Evolutionary conservation across 2,797 vertebrate species (phyloP).

Genomic region (Hemitrygon akajei): DNA sequence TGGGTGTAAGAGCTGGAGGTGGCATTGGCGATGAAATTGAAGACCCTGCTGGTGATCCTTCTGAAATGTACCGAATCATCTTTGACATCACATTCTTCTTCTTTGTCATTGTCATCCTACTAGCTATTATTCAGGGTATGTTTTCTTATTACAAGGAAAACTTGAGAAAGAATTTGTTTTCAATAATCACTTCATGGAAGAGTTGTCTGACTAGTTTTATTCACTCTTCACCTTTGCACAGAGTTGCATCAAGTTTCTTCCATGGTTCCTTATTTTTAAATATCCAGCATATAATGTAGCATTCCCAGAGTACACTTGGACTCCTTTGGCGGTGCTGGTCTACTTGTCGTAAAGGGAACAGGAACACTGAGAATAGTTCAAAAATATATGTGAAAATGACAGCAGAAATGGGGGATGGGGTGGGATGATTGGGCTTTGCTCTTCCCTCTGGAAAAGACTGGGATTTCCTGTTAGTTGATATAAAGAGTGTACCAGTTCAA

Average conservation of each 20-base stretch:
- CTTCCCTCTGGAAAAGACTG: too few relatives aligned
- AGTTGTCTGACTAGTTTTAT: not conserved
- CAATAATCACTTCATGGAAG: not conserved
- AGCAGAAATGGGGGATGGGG: too few relatives aligned
- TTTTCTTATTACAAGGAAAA: not conserved
- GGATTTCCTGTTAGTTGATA: too few relatives aligned
- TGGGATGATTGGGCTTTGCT: too few relatives aligned
- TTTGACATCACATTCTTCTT: conserved; percentile 99
- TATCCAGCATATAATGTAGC: not conserved
- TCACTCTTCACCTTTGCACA: not conserved
- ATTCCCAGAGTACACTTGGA: not conserved
- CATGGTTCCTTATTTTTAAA: not conserved
- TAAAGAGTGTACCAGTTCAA: not conserved
- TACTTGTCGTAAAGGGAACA: not conserved
- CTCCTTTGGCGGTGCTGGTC: not conserved
- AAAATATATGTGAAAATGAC: too few relatives aligned
- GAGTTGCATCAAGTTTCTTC: not conserved
- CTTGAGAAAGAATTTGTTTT: not conserved
- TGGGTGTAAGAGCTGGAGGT: conserved; percentile 90
- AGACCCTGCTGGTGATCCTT: conserved; percentile 93
- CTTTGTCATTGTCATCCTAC: conserved; percentile 95
- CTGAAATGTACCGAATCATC: conserved; percentile 94
- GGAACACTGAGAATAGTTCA: too few relatives aligned
- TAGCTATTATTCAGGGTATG: conserved; percentile 96
- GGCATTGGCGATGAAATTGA: conserved; percentile 98